These are phyloP conservation scores for Teleopsis dalmanni DNA, from an alignment of 1,140 invertebrate genomes.

Conservation along the genomic window DNA sequence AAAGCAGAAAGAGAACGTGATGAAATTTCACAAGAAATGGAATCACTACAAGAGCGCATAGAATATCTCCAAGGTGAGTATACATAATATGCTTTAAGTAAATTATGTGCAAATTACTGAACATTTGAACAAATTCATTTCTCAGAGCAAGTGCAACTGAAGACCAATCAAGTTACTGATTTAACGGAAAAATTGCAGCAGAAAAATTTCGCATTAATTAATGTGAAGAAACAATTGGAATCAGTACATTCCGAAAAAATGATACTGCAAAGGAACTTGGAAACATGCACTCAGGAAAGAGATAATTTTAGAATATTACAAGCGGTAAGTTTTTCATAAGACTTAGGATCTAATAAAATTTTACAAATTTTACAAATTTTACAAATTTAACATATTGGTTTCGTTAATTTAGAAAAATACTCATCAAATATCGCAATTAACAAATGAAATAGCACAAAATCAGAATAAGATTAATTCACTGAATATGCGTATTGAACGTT, in stretches of 20 bases:
- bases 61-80: slow-evolving; percentile 26
- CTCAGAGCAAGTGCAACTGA: slow-evolving; percentile 27
- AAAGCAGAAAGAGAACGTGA: slow-evolving; percentile 29
- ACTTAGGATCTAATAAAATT: no score
- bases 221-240: slow-evolving; percentile 59
- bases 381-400: no score
- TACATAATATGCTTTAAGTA: background rate
- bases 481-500: slow-evolving; percentile 49
- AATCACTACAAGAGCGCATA: slow-evolving; percentile 24
- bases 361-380: no score
- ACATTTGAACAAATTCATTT: background rate
- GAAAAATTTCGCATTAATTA: slow-evolving; percentile 52
- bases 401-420: slow-evolving; percentile 25
- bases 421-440: slow-evolving; percentile 31
- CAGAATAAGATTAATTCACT: slow-evolving; percentile 29
- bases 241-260: slow-evolving; percentile 56
- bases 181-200: slow-evolving; percentile 57
- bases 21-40: slow-evolving; percentile 32
- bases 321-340: no score
- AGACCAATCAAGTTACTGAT: slow-evolving; percentile 50
- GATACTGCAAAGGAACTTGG: slow-evolving; percentile 53
- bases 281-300: slow-evolving; percentile 56
- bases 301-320: slow-evolving; percentile 56
- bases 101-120: background rate
- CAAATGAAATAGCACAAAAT: slow-evolving; percentile 26